Percentiles rank a stretch among this genome's conserved stretches.
These are phyloP conservation scores for Lypha dubia DNA, from an alignment of 2,888 invertebrate species.

Conservation along the genomic window DNA sequence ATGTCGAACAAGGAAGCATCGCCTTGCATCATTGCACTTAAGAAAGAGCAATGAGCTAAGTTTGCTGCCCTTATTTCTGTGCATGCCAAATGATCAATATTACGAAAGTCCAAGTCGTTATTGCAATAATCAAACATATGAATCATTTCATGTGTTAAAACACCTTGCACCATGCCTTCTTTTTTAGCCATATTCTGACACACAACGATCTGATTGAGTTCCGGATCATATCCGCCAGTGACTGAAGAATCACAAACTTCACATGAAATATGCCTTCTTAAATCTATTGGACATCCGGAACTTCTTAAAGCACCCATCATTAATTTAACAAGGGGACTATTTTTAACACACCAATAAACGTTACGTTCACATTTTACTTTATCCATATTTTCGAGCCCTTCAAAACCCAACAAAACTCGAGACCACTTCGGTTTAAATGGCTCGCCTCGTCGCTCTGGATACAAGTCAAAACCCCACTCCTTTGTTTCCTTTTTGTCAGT, in stretches of 20 bases:
- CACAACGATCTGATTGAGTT: slow-evolving; percentile 87
- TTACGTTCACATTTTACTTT: slow-evolving; percentile 92
- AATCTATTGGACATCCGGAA: slow-evolving; percentile 88
- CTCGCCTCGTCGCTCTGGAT: slow-evolving; percentile 90
- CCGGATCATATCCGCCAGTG: slow-evolving; percentile 91
- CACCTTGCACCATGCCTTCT: slow-evolving; percentile 89
- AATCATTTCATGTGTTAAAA: slow-evolving; percentile 95
- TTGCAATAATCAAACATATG: slow-evolving; percentile 98
- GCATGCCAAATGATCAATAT: slow-evolving; percentile 96
- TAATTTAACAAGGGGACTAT: slow-evolving; percentile 91
- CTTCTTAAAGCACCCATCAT: slow-evolving; percentile 92
- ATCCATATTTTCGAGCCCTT: slow-evolving; percentile 88
- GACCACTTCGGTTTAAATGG: slow-evolving; percentile 85
- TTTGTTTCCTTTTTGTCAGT: slow-evolving; percentile 73
- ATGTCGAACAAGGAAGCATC: slow-evolving; percentile 89
- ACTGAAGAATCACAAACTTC: slow-evolving; percentile 93
- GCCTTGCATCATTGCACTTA: slow-evolving; percentile 89
- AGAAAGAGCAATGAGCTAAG: slow-evolving; percentile 94
- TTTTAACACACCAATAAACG: slow-evolving; percentile 88
- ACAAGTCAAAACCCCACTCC: slow-evolving; percentile 91
- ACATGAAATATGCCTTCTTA: slow-evolving; percentile 94
- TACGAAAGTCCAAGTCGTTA: slow-evolving; percentile 93
- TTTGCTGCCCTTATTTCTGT: slow-evolving; percentile 98
- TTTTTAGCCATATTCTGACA: slow-evolving; percentile 93
- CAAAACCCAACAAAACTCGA: slow-evolving; percentile 86